These are phyloP conservation scores for Hypomecis punctinalis DNA, from an alignment of 2,888 invertebrate species.

Conservation along the genomic window DNA sequence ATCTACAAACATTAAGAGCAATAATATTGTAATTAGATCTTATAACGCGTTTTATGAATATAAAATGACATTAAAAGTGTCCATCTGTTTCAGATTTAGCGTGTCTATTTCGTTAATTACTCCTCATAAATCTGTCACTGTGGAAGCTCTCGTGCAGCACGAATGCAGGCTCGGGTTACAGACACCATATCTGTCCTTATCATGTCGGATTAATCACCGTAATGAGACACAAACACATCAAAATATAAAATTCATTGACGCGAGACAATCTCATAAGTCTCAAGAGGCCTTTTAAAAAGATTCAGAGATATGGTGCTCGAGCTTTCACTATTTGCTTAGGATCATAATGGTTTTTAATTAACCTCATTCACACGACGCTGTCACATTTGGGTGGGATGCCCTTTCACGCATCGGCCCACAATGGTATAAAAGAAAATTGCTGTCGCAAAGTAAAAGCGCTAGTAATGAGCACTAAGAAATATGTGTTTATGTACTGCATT, in stretches of 20 bases:
- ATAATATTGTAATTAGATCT: slow-evolving; percentile 4
- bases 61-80: slow-evolving; percentile 18
- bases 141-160: slow-evolving; percentile 50
- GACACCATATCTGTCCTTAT: slow-evolving; percentile 59
- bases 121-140: slow-evolving; percentile 51
- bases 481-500: neutral
- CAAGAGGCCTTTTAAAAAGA: slow-evolving; percentile 23
- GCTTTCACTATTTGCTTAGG: slow-evolving; percentile 47
- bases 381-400: slow-evolving; percentile 23
- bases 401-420: slow-evolving; percentile 29
- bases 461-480: neutral
- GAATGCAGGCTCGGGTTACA: slow-evolving; percentile 55
- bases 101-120: slow-evolving; percentile 46
- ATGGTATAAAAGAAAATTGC: slow-evolving; percentile 28
- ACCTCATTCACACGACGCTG: slow-evolving; percentile 48
- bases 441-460: slow-evolving; percentile 16
- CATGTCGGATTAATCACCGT: slow-evolving; percentile 50
- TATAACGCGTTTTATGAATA: slow-evolving; percentile 12
- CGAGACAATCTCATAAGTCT: slow-evolving; percentile 43
- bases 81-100: slow-evolving; percentile 36
- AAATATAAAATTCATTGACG: slow-evolving; percentile 51
- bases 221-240: slow-evolving; percentile 48
- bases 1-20: neutral
- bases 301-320: slow-evolving; percentile 31
- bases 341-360: slow-evolving; percentile 47